phyloP scores from a whole-genome alignment of 2,888 invertebrate species.

The Drosophila mayaguana region DNA sequence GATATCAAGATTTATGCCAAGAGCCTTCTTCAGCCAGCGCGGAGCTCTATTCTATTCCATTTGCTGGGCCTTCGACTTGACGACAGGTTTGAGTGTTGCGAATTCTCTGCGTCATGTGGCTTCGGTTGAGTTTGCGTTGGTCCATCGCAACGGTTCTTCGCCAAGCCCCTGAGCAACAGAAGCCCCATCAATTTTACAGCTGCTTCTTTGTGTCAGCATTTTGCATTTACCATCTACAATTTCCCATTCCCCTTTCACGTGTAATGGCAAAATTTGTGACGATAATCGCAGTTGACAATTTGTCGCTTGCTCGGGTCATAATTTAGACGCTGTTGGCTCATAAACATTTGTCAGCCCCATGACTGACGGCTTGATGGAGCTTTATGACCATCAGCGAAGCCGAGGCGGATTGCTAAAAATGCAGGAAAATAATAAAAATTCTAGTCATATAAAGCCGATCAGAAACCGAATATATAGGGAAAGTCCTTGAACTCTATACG shows the following conservation, averaged over 20 bases:
- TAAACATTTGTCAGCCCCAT: constrained; percentile 37
- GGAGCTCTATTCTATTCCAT: constrained; percentile 36
- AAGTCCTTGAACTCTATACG: not conserved
- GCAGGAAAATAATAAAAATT: not conserved
- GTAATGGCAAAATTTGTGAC: constrained; percentile 43
- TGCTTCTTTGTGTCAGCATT: constrained; percentile 60
- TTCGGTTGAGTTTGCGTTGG: constrained; percentile 42
- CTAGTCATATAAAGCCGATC: constrained; percentile 5
- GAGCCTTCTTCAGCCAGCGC: constrained; percentile 34
- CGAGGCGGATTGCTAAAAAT: not conserved
- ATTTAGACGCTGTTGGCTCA: constrained; percentile 35
- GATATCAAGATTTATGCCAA: constrained; percentile 72
- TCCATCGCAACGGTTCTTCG: constrained; percentile 60
- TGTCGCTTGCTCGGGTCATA: constrained; percentile 44
- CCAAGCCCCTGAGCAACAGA: constrained; percentile 26
- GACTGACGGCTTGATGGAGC: constrained; percentile 8
- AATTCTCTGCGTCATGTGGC: constrained; percentile 23
- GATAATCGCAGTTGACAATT: constrained; percentile 68
- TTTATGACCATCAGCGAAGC: constrained; percentile 32
- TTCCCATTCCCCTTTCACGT: constrained; percentile 19
- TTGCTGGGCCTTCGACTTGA: constrained; percentile 35
- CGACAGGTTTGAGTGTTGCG: constrained; percentile 43
- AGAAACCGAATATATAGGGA: not conserved
- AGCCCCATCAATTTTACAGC: constrained; percentile 56
- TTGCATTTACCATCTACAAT: constrained; percentile 43